Conservation (phyloP, 2,888 invertebrate species). For the Drosophila villosipedis region DNA sequence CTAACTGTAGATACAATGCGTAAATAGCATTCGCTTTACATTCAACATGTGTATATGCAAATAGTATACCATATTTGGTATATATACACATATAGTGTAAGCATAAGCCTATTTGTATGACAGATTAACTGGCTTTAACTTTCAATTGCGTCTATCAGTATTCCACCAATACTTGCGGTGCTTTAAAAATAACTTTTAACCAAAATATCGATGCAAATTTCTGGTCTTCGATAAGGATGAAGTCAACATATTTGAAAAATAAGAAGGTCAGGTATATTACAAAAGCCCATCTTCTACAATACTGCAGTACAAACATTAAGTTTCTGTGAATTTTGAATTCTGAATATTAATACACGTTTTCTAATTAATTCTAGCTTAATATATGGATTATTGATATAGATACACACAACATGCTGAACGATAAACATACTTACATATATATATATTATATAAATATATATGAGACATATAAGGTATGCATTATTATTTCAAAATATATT, state of each 20-base stretch:
- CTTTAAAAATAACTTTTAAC: neutral
- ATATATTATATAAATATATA: neutral
- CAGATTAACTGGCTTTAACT: neutral
- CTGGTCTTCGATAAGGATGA: too few species aligned
- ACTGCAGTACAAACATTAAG: neutral
- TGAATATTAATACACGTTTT: neutral
- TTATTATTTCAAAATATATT: neutral
- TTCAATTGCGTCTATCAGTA: neutral
- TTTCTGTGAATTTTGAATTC: neutral
- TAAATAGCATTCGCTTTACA: constrained; percentile 45
- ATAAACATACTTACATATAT: too few species aligned
- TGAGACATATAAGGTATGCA: neutral
- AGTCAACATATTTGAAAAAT: too few species aligned
- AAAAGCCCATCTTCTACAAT: neutral
- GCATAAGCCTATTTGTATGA: neutral
- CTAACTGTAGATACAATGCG: constrained; percentile 68
- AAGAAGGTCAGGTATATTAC: neutral
- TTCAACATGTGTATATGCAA: constrained; percentile 9
- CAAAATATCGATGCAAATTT: too few species aligned
- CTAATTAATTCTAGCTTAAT: neutral
- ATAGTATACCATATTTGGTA: neutral
- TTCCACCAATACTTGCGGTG: neutral
- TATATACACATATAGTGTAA: neutral
- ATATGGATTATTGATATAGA: neutral
- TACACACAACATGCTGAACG: too few species aligned